A percentile compares a stretch with the other conserved stretches of the same genome.
phyloP scores from a whole-genome alignment of 2,888 invertebrate genomes.

The Philonicus albiceps region DNA sequence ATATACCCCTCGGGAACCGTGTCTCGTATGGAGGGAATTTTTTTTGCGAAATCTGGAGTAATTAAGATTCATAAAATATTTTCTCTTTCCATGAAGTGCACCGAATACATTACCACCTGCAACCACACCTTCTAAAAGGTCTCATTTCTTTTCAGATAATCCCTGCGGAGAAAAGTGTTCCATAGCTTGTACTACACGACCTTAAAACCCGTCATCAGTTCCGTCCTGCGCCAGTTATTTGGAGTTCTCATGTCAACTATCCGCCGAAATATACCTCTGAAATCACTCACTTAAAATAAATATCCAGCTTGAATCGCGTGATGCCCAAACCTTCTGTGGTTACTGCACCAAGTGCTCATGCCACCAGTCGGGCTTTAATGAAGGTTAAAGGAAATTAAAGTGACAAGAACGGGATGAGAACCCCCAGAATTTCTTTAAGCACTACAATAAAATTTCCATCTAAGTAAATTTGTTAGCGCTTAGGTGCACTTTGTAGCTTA shows the following conservation, averaged over 20 bases:
- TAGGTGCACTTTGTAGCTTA: slow-evolving; percentile 1
- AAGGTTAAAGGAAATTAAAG: not conserved
- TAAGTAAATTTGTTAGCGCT: slow-evolving; percentile 4
- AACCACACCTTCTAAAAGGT: not conserved
- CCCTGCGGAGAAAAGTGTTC: not conserved
- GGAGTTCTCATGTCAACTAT: not conserved
- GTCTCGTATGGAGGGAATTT: not conserved
- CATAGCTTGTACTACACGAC: not conserved
- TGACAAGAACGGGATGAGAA: not conserved
- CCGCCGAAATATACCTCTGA: not conserved
- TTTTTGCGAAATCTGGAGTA: not conserved
- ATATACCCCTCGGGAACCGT: not conserved
- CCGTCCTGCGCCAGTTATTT: not conserved
- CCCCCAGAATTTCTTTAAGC: not conserved
- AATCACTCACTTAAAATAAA: not conserved
- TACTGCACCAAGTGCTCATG: not conserved
- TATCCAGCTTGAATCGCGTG: not conserved
- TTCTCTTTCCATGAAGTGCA: not conserved
- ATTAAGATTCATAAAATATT: not conserved
- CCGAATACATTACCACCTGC: not conserved
- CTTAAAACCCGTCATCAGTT: slow-evolving; percentile 14
- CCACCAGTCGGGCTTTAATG: not conserved
- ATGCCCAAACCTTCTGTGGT: not conserved
- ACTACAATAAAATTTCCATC: not conserved
- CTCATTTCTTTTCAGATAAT: not conserved